These are phyloP conservation scores for Tenthredo amoena DNA, from an alignment of 2,888 invertebrate genomes.

Conservation along the genomic window DNA sequence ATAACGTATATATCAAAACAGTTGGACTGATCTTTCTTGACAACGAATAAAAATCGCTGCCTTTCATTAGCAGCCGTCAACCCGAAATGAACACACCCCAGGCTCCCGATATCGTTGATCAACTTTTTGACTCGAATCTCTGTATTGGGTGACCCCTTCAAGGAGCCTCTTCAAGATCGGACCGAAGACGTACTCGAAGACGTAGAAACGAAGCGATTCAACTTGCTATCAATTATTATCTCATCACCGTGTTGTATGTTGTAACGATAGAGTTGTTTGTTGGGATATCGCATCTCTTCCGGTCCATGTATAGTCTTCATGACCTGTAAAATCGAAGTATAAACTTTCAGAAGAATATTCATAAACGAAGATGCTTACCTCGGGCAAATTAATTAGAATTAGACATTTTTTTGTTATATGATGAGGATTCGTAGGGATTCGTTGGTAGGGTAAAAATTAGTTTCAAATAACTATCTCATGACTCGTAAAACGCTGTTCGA, in stretches of 20 bases:
- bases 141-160: slow-evolving; percentile 27
- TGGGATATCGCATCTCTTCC: slow-evolving; percentile 93
- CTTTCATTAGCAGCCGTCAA: background rate
- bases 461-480: slow-evolving; percentile 63
- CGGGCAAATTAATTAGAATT: slow-evolving; percentile 20
- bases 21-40: slow-evolving; percentile 49
- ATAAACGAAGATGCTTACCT: slow-evolving; percentile 55
- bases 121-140: slow-evolving; percentile 29
- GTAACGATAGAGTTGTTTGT: slow-evolving; percentile 94
- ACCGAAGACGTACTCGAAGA: slow-evolving; percentile 72
- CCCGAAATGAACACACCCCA: slow-evolving; percentile 46
- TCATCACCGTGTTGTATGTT: slow-evolving; percentile 94
- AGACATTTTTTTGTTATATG: background rate
- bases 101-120: background rate
- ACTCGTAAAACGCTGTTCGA: slow-evolving; percentile 59
- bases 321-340: slow-evolving; percentile 69
- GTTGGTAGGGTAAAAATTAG: slow-evolving; percentile 4
- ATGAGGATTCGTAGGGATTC: background rate
- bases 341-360: slow-evolving; percentile 44
- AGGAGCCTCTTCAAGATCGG: slow-evolving; percentile 70
- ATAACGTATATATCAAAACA: slow-evolving; percentile 58
- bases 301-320: slow-evolving; percentile 83
- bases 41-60: slow-evolving; percentile 30
- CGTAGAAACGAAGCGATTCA: slow-evolving; percentile 79
- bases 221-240: slow-evolving; percentile 92